A percentile compares a stretch with the other conserved stretches of the same genome.
phyloP scores from a whole-genome alignment of 2,113 vertebrate species.

The Hyla sarda region DNA sequence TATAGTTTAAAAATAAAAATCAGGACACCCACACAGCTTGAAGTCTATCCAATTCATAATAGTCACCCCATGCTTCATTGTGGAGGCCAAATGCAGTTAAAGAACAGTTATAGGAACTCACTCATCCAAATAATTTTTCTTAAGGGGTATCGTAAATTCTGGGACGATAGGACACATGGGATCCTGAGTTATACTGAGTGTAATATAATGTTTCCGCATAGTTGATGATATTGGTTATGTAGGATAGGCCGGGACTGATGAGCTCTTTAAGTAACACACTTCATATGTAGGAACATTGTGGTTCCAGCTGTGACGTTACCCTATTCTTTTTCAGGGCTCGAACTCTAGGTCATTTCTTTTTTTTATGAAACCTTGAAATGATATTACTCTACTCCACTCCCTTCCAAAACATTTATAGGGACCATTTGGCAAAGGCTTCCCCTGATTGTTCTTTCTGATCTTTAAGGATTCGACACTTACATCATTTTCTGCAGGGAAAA shows the following conservation, averaged over 20 bases:
- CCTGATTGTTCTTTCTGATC: conserved; percentile 48
- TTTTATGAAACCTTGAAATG: conserved; percentile 53
- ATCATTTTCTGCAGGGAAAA: conserved; percentile 50
- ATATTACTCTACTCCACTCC: conserved; percentile 50
- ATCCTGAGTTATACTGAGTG: neutral
- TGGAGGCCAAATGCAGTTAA: neutral
- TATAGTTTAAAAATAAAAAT: neutral
- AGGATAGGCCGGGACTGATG: neutral
- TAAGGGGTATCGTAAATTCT: neutral
- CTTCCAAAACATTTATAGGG: conserved; percentile 56
- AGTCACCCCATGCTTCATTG: neutral
- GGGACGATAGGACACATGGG: neutral
- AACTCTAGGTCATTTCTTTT: conserved; percentile 43
- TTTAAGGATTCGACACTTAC: conserved; percentile 50
- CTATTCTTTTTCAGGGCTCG: conserved; percentile 21
- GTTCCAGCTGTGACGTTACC: conserved; percentile 40
- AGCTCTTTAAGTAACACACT: neutral
- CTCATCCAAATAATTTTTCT: conserved; percentile 3
- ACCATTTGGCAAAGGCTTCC: conserved; percentile 43
- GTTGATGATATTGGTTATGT: neutral
- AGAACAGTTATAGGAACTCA: conserved; percentile 2
- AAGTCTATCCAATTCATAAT: neutral
- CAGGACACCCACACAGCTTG: conserved; percentile 3
- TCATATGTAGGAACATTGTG: neutral
- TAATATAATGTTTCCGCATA: conserved; percentile 5